Base-by-base conservation (phyloP, 2,113 vertebrate species). In the Pongo abelii region DNA sequence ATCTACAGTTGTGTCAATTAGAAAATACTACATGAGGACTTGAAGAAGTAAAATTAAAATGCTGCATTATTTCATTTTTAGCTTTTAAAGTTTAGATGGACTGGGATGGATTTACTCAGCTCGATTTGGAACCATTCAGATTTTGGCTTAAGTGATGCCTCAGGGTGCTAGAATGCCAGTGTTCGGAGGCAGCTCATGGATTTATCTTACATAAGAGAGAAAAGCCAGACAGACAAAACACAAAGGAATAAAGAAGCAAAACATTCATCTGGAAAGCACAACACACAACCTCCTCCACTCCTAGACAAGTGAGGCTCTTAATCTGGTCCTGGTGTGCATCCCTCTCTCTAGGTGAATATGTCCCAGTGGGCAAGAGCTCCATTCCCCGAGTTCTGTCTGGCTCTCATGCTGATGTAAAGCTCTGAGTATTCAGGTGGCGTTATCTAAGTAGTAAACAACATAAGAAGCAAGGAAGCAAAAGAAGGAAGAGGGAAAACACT, bases 401-500 rank as follows among this genome's bases (percentile, higher is more conserved):
- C 84, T 96, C 92, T 97, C 90, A 11, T 18, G 64, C n/a, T 95
- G 90, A 97, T 35, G 16, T 92, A 96, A 93, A 93, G 43, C 52
- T 17, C 67, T 6, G 9, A 61, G 91, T 64, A 35, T 87, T 86
- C 61, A 35, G 64, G 92, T 79, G 52, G 43, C 18, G 57, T 84
- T 72, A 69, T 59, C 20, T 78, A 48, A 90, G 81, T 43, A 81
- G 78, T 52, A 92, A 94, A 94, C 89, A 94, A 32, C 50, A 87
- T 48, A 38, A 50, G 64, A 64, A 79, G 70, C 80, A 92, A 70
- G 32, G 35, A 95, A 80, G n/a, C n/a, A 61, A 38, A 83, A 13
- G 20, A 61, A 91, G 59, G 11, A 80, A 40, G 27, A 74, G 10
- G 11, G 9, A 70, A 57, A 89, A 52, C 30, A 30, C 27, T 4